Evolutionary conservation across 2,797 vertebrate genomes (phyloP).

Genomic region (Iguana delicatissima): DNA sequence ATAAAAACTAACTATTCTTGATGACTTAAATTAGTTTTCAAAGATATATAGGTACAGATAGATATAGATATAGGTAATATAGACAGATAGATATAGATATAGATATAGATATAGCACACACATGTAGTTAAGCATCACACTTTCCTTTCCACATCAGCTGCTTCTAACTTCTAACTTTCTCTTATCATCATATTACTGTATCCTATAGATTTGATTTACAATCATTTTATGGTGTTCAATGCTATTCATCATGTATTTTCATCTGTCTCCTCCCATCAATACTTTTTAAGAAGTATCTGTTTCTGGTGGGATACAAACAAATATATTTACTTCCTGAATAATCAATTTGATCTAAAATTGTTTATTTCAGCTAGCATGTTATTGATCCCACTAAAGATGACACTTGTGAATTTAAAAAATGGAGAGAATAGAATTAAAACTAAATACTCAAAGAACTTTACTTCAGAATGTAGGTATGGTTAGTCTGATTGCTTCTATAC

Average conservation of each 20-base stretch:
- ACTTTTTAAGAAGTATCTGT: not conserved
- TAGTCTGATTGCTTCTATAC: not conserved
- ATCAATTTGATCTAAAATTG: constrained; percentile 32
- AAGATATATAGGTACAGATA: constrained; percentile 49
- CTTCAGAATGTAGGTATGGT: not conserved
- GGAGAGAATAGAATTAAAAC: not conserved
- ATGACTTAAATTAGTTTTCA: constrained; percentile 75
- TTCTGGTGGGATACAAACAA: constrained; percentile 30
- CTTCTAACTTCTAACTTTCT: constrained; percentile 49
- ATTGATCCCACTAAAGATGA: constrained; percentile 33
- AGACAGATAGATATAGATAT: not conserved
- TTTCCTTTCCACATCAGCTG: constrained; percentile 27
- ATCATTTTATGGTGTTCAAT: not conserved
- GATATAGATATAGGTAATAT: constrained; percentile 13
- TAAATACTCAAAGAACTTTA: not conserved
- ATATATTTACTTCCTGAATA: constrained; percentile 41
- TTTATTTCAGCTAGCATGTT: constrained; percentile 17
- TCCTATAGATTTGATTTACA: constrained; percentile 16
- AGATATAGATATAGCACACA: not conserved
- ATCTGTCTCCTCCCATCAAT: constrained; percentile 22
- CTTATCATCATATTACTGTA: constrained; percentile 17
- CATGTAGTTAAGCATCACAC: constrained; percentile 63
- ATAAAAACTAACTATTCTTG: constrained; percentile 80
- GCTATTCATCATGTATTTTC: not conserved
- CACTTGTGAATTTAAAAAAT: not conserved